Percentiles rank a stretch among this genome's conserved stretches.
Conservation (phyloP, 2,797 vertebrate species). For the Nasua narica region DNA sequence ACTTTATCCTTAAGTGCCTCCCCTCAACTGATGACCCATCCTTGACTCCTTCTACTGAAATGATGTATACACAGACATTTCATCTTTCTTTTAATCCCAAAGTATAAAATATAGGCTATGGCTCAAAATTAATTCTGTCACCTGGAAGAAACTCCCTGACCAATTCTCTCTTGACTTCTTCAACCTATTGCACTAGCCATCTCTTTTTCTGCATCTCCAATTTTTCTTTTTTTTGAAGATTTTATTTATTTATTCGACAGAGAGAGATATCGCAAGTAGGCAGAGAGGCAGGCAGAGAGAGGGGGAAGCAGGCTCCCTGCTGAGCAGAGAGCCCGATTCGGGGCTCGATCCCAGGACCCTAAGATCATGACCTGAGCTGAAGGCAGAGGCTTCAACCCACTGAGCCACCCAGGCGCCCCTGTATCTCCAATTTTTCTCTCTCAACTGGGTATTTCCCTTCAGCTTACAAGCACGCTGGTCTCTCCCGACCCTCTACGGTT, state of each 20-base stretch:
- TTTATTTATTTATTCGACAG: no score
- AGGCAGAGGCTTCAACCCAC: no score
- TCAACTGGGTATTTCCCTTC: background rate
- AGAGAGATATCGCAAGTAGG: no score
- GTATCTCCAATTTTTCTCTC: background rate
- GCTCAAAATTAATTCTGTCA: background rate
- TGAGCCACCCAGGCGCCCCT: no score
- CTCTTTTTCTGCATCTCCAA: background rate
- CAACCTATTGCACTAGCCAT: background rate
- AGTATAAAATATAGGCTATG: background rate
- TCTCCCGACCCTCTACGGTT: background rate
- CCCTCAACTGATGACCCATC: background rate
- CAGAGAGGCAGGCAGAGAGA: no score
- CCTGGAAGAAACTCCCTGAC: background rate
- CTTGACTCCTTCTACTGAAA: background rate
- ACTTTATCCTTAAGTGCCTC: background rate
- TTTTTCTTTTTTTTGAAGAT: no score
- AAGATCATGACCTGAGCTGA: no score
- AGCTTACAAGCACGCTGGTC: background rate
- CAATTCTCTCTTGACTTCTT: background rate
- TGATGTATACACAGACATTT: background rate
- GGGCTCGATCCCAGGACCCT: no score
- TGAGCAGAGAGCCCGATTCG: no score
- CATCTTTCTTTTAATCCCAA: background rate
- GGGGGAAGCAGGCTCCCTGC: no score